A percentile compares a stretch with the other conserved stretches of the same genome.
phyloP scores from a whole-genome alignment of 2,113 vertebrate genomes.

The Mixornis gularis region DNA sequence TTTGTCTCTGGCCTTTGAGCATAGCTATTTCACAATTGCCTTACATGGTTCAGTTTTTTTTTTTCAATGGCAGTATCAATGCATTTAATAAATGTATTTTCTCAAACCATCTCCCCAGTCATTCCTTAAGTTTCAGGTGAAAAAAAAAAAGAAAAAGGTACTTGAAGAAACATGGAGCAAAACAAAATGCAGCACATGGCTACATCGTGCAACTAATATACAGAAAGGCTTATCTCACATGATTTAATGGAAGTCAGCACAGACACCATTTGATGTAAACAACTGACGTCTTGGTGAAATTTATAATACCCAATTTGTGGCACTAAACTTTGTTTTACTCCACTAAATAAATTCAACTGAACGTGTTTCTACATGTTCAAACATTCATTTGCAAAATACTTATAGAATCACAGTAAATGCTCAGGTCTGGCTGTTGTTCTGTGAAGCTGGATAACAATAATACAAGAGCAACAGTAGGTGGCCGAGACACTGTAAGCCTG shows the following conservation, averaged over 20 bases:
- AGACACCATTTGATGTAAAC: not conserved
- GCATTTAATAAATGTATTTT: not conserved
- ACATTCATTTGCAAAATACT: not conserved
- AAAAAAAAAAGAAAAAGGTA: not conserved
- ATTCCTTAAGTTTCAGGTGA: not conserved
- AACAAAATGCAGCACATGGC: not conserved
- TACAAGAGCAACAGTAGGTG: not conserved
- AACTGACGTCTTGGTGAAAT: not conserved
- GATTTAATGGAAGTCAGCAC: not conserved
- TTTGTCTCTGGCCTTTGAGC: not conserved
- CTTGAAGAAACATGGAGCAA: not conserved
- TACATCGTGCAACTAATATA: not conserved
- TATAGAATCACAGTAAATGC: not conserved
- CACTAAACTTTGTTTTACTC: not conserved
- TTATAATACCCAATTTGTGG: not conserved
- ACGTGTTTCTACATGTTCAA: not conserved
- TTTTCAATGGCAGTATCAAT: not conserved
- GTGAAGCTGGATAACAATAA: not conserved
- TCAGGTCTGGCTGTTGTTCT: not conserved
- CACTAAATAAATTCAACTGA: not conserved
- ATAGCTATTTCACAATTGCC: not conserved
- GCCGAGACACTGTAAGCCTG: not conserved
- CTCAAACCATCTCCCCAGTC: not conserved
- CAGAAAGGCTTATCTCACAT: not conserved
- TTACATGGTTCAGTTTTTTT: not conserved